These are phyloP conservation scores for Serranus cabrilla DNA, from an alignment of 2,797 vertebrate species.

Conservation along the genomic window DNA sequence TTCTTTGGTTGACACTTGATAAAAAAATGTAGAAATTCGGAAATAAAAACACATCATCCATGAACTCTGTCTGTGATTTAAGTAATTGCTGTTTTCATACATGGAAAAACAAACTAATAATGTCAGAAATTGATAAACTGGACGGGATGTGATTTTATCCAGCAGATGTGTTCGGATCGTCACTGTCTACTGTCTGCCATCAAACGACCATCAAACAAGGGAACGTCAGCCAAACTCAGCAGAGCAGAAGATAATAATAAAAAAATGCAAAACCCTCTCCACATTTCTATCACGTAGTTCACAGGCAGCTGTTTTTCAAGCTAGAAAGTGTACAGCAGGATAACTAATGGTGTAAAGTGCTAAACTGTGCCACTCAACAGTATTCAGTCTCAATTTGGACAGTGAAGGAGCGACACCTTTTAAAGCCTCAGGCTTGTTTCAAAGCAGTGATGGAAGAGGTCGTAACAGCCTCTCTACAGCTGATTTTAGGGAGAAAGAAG, in stretches of 20 bases:
- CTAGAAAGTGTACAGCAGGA: slow-evolving; percentile 13
- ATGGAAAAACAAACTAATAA: slow-evolving; percentile 6
- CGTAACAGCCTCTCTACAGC: slow-evolving; percentile 54
- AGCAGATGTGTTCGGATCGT: slow-evolving; percentile 5
- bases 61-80: neutral
- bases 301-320: slow-evolving; percentile 15
- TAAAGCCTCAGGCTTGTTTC: slow-evolving; percentile 59
- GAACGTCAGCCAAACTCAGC: slow-evolving; percentile 27
- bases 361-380: slow-evolving; percentile 56
- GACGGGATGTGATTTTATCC: slow-evolving; percentile 3
- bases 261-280: slow-evolving; percentile 10
- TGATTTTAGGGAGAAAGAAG: slow-evolving; percentile 52
- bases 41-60: slow-evolving; percentile 5
- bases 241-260: neutral
- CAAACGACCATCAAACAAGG: slow-evolving; percentile 20
- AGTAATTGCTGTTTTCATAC: neutral
- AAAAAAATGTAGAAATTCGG: neutral
- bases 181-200: slow-evolving; percentile 11
- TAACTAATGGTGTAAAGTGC: slow-evolving; percentile 47
- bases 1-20: no score
- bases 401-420: slow-evolving; percentile 55
- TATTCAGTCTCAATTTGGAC: slow-evolving; percentile 69
- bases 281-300: slow-evolving; percentile 18
- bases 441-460: slow-evolving; percentile 64
- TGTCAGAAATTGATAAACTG: slow-evolving; percentile 8